Conservation (phyloP, 1,140 invertebrate species). For the Pseudoatta argentina region DNA sequence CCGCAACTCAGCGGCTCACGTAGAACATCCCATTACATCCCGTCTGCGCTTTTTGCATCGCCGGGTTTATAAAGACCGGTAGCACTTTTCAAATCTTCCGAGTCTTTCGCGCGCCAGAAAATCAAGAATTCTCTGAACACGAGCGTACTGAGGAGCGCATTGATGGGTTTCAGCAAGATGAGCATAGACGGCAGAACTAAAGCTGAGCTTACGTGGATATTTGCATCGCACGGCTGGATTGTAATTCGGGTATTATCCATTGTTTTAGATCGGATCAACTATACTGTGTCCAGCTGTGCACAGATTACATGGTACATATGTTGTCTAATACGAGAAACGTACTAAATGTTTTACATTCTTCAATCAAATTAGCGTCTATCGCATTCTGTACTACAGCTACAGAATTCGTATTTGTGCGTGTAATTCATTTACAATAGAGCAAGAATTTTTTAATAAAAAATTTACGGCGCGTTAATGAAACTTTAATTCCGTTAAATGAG, state of each 20-base stretch:
- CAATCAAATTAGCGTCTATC: not conserved
- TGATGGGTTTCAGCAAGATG: not conserved
- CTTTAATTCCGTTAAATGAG: conserved; percentile 37
- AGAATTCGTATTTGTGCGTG: not conserved
- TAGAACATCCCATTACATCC: conserved; percentile 14
- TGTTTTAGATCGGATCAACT: conserved; percentile 56
- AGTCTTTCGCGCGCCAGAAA: conserved; percentile 18
- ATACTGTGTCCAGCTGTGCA: conserved; percentile 15
- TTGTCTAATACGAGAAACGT: not conserved
- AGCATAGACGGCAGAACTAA: conserved; percentile 20
- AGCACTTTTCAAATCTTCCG: not conserved
- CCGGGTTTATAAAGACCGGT: not conserved
- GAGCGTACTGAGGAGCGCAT: not conserved
- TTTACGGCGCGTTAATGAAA: conserved; percentile 3
- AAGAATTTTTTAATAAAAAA: not conserved
- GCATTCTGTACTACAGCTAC: not conserved
- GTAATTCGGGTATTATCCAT: conserved; percentile 58
- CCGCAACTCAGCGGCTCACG: not conserved
- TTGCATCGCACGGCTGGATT: conserved; percentile 18
- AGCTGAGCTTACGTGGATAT: conserved; percentile 49
- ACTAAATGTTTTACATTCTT: not conserved
- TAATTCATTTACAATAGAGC: not conserved
- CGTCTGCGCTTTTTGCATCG: conserved; percentile 23
- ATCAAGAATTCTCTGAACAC: conserved; percentile 12
- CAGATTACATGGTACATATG: conserved; percentile 12